These are phyloP conservation scores for Epinotia demarniana DNA, from an alignment of 2,888 invertebrate genomes.

Conservation along the genomic window DNA sequence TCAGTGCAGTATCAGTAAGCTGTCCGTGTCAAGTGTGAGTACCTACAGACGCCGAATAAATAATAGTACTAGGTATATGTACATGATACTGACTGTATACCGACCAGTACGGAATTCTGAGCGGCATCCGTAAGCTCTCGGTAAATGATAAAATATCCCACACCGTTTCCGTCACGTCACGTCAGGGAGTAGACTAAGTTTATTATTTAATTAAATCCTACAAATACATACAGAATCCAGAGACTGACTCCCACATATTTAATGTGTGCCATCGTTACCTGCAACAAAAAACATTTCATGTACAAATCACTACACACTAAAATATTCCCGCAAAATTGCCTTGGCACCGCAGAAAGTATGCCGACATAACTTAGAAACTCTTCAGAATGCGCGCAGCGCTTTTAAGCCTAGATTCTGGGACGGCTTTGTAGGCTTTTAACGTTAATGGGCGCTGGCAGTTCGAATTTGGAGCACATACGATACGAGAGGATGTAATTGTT, in stretches of 20 bases:
- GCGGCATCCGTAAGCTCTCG: too few relatives aligned
- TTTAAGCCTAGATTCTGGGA: slow-evolving; percentile 40
- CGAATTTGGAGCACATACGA: slow-evolving; percentile 31
- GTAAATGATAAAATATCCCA: too few relatives aligned
- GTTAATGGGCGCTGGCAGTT: slow-evolving; percentile 34
- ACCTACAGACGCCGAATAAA: too few relatives aligned
- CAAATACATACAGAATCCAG: neutral
- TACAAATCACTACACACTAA: slow-evolving; percentile 1
- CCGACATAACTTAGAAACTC: slow-evolving; percentile 35
- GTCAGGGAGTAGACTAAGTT: too few relatives aligned
- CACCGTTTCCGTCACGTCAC: too few relatives aligned
- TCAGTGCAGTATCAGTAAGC: too few relatives aligned
- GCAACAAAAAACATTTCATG: slow-evolving; percentile 31
- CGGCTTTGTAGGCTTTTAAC: slow-evolving; percentile 39
- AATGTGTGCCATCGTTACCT: slow-evolving; percentile 15
- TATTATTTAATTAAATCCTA: neutral
- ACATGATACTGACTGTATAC: too few relatives aligned
- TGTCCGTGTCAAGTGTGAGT: too few relatives aligned
- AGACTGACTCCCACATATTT: neutral
- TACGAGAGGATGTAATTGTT: slow-evolving; percentile 23
- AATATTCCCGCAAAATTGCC: slow-evolving; percentile 20
- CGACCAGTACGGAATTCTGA: too few relatives aligned
- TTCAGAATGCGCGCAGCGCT: slow-evolving; percentile 32
- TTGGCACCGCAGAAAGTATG: slow-evolving; percentile 32
- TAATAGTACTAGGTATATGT: too few relatives aligned